A percentile compares a stretch with the other conserved stretches of the same genome.
Conservation (phyloP, 1,140 invertebrate species). For the Pogonus chalceus region DNA sequence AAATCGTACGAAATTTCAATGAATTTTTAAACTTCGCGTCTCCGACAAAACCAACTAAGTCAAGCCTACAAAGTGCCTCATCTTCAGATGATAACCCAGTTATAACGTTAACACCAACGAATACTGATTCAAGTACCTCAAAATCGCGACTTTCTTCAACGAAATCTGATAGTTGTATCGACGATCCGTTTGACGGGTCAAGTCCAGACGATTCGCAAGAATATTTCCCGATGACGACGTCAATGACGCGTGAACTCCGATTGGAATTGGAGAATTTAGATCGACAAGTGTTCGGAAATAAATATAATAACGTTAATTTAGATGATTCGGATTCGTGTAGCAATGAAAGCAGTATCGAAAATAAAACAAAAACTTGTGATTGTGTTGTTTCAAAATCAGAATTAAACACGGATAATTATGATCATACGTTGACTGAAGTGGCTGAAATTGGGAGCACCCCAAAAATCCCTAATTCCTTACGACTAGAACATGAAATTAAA, state of each 20-base stretch:
- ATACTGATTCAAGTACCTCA: conserved; percentile 20
- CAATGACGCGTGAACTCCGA: conserved; percentile 69
- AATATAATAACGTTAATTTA: conserved; percentile 21
- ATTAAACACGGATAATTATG: conserved; percentile 16
- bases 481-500: conserved; percentile 31
- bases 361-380: conserved; percentile 30
- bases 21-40: conserved; percentile 70
- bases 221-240: conserved; percentile 77
- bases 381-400: conserved; percentile 33
- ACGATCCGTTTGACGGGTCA: conserved; percentile 42
- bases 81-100: conserved; percentile 34
- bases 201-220: conserved; percentile 70
- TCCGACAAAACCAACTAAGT: conserved; percentile 48
- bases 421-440: conserved; percentile 9
- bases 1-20: conserved; percentile 72
- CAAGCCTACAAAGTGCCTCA: too few species aligned
- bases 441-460: conserved; percentile 10
- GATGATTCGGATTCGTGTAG: conserved; percentile 27
- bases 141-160: conserved; percentile 24
- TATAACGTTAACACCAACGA: conserved; percentile 31
- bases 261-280: conserved; percentile 73
- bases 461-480: conserved; percentile 10
- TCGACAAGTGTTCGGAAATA: conserved; percentile 58
- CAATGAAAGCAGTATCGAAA: conserved; percentile 19
- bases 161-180: conserved; percentile 25